These are phyloP conservation scores for fruit fly (Drosophila melanogaster) DNA, from an alignment of 1,140 invertebrate species.

Conservation along the genomic window DNA sequence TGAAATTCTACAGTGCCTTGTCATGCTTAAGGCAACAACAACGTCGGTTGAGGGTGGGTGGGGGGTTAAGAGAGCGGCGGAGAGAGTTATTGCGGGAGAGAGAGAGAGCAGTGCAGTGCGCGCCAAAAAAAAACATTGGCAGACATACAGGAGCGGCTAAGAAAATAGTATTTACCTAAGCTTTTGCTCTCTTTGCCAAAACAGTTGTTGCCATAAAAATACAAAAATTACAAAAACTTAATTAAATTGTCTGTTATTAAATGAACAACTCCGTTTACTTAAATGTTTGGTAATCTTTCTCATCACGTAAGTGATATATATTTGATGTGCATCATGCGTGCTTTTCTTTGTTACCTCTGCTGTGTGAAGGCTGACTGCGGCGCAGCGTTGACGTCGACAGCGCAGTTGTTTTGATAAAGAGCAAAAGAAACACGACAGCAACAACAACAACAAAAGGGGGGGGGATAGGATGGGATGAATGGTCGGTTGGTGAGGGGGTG, in stretches of 20 bases:
- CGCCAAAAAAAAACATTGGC: constrained; percentile 68
- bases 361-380: constrained; percentile 41
- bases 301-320: neutral
- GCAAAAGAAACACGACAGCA: constrained; percentile 56
- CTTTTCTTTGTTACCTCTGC: constrained; percentile 1
- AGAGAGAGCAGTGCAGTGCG: constrained; percentile 70
- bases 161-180: no score
- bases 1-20: constrained; percentile 83
- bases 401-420: constrained; percentile 68
- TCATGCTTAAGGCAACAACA: constrained; percentile 78
- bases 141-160: constrained; percentile 15
- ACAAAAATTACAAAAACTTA: no score
- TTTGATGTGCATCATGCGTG: neutral
- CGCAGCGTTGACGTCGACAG: constrained; percentile 30
- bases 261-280: no score
- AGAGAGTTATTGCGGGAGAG: constrained; percentile 43
- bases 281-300: no score
- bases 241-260: no score
- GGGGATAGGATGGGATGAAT: constrained; percentile 7
- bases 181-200: no score
- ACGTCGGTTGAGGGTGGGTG: neutral
- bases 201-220: no score
- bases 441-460: constrained; percentile 53
- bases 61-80: constrained; percentile 17
- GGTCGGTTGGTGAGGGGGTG: constrained; percentile 8